Conservation (phyloP, 2,113 vertebrate species). For the Psephotus haematonotus region DNA sequence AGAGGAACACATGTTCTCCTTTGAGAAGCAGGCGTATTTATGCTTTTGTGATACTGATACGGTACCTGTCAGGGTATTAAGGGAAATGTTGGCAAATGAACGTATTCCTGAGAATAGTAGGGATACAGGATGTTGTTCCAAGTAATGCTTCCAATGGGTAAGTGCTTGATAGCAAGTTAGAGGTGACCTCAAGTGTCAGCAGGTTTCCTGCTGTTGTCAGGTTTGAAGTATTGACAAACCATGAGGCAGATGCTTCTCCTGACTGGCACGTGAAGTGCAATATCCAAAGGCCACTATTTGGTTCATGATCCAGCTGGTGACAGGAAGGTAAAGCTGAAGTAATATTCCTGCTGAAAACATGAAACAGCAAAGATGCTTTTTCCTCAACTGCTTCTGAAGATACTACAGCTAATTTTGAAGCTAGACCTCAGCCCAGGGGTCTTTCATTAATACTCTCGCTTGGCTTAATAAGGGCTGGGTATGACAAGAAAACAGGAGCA, state of each 20-base stretch:
- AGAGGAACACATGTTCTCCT: not conserved
- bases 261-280: not conserved
- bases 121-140: not conserved
- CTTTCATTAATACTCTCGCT: not conserved
- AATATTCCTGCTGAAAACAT: not conserved
- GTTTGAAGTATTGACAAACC: not conserved
- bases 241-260: not conserved
- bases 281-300: not conserved
- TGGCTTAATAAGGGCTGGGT: not conserved
- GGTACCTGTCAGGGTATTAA: not conserved
- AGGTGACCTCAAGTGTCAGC: not conserved
- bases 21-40: not conserved
- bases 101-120: not conserved
- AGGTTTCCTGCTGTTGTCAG: not conserved
- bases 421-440: not conserved
- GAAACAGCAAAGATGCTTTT: not conserved
- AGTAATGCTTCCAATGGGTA: not conserved
- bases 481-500: not conserved
- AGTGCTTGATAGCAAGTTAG: not conserved
- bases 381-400: not conserved
- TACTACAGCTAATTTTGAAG: not conserved
- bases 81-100: not conserved
- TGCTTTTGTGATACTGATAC: not conserved
- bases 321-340: not conserved
- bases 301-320: not conserved